Evolutionary conservation across 2,113 vertebrate genomes (phyloP).

Genomic region (Urocynchramus pylzowi): DNA sequence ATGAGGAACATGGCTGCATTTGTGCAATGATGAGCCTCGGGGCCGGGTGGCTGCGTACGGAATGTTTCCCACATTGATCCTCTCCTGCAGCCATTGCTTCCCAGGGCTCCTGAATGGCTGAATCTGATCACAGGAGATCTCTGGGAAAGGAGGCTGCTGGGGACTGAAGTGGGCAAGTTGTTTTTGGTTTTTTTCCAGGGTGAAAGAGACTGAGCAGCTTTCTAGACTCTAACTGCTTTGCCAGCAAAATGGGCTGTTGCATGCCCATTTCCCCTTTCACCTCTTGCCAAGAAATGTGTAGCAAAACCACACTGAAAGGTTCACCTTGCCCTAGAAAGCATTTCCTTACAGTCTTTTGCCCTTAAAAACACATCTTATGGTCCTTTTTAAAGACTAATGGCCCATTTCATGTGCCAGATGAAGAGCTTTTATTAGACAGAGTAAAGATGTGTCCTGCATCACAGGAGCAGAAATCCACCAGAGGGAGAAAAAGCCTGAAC

Average conservation of each 20-base stretch:
- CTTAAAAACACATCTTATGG: background rate
- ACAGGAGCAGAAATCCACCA: background rate
- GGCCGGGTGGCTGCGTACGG: background rate
- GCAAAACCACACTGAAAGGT: background rate
- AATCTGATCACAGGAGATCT: background rate
- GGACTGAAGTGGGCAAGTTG: background rate
- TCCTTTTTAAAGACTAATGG: background rate
- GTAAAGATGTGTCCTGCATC: background rate
- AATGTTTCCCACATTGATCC: background rate
- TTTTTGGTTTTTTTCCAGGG: background rate
- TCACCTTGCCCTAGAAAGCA: background rate
- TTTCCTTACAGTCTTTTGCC: background rate
- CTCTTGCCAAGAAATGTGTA: background rate
- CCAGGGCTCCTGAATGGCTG: background rate
- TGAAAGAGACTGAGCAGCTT: background rate
- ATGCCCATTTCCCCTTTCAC: background rate
- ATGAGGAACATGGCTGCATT: background rate
- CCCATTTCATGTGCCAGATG: background rate
- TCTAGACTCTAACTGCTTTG: background rate
- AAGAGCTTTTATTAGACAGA: background rate
- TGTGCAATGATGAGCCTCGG: background rate
- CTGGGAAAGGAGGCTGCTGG: background rate
- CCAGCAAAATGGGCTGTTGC: background rate
- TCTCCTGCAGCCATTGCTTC: background rate
- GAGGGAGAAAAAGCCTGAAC: background rate